Evolutionary conservation across 2,797 vertebrate species (phyloP), one percentile per base, ranked within the genome.

Genomic region (Esox lucius): DNA sequence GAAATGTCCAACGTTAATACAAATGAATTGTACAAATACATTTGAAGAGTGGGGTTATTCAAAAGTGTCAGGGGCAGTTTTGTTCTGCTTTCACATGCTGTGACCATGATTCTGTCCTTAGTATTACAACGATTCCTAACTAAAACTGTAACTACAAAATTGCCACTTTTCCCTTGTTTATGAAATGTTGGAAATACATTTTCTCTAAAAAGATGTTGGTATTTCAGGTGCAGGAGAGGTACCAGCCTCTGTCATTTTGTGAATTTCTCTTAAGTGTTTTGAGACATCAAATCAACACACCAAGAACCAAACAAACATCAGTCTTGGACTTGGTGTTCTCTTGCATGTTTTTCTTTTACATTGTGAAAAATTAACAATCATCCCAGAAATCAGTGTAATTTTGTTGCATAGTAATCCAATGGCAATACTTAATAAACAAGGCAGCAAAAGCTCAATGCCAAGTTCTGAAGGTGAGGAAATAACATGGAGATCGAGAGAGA

Each of bases 81-180:
- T 69, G 46, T 71, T 80, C 51, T 70, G 69, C 84, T 81, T 69
- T 67, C 66, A 77, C 64, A 68, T 26, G 22, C 73, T 59, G 1
- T 70, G 77, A 71, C 70, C 59, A 66, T 72, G 42, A 84, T 75
- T 78, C 75, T 79, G 72, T 76, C 70, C 77, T 74, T 74, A 80
- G 80, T 51, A 74, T 87, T 78, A 84, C 31, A 77, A 6, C 39
- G 5, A 86, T 75, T 28, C 35, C 35, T n/a, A 68, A 22, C 67
- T 42, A 68, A 46, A 68, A 49, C 68, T 9, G 71, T 11, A 76
- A 78, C 81, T 78, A 70, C 83, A 83, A 73, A 87, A 92, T 92
- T 92, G 91, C 91, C 90, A 91, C 91, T 89, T 89, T 91, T 89
- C 91, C 91, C 90, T 91, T 88, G 80, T 83, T 90, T 81, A 59